Conservation (phyloP, 1,140 invertebrate species). For the Philotrypesis tridentata region DNA sequence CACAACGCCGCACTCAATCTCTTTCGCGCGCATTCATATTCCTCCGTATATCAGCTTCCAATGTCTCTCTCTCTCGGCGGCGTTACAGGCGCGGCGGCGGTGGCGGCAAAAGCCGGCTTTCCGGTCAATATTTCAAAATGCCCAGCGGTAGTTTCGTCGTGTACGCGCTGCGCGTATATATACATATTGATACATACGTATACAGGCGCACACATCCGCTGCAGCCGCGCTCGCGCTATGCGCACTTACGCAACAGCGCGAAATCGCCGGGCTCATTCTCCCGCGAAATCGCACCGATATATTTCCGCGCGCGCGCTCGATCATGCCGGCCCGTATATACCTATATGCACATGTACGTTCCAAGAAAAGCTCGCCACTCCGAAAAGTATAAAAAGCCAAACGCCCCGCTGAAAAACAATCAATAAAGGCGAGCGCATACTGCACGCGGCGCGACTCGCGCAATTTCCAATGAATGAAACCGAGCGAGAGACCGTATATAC, state of each 20-base stretch:
- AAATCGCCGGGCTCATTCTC: background rate
- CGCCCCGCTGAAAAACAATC: background rate
- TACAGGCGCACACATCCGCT: too few species aligned
- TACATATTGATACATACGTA: too few species aligned
- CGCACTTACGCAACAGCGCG: background rate
- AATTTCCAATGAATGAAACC: background rate
- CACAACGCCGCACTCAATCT: too few species aligned
- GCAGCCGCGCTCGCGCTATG: too few species aligned
- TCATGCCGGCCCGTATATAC: background rate
- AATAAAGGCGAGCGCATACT: background rate
- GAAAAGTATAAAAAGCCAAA: background rate
- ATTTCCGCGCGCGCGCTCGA: background rate
- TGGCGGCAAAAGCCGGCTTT: background rate
- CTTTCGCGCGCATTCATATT: too few species aligned
- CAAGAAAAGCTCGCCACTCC: background rate
- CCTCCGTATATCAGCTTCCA: too few species aligned
- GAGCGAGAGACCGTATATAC: slow-evolving; percentile 13
- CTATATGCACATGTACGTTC: background rate
- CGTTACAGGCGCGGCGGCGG: too few species aligned
- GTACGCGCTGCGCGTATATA: too few species aligned
- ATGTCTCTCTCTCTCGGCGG: too few species aligned
- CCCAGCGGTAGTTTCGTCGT: background rate
- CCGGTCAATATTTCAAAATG: background rate
- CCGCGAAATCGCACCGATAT: background rate
- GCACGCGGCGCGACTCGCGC: background rate